A percentile compares a stretch with the other conserved stretches of the same genome.
Conservation (phyloP, 2,113 vertebrate genomes). For the Delphinapterus leucas region DNA sequence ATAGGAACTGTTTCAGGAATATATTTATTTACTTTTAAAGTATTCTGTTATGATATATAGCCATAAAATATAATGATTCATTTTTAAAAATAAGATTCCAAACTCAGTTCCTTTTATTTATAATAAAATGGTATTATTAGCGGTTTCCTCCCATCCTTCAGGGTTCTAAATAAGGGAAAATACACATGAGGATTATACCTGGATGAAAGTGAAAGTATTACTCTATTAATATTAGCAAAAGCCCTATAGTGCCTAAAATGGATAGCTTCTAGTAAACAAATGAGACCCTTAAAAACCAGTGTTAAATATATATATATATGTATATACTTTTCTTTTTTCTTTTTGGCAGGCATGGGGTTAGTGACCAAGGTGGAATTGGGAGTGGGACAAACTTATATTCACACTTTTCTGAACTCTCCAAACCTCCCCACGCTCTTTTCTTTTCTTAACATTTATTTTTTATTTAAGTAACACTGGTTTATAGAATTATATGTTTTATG, state of each 20-base stretch:
- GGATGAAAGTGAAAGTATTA: background rate
- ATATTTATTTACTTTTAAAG: background rate
- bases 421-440: background rate
- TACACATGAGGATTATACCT: background rate
- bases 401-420: background rate
- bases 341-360: background rate
- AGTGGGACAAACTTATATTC: background rate
- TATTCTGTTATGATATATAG: background rate
- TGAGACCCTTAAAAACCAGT: background rate
- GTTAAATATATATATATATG: background rate
- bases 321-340: too few species aligned
- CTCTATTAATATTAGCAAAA: background rate
- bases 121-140: background rate
- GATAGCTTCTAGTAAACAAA: background rate
- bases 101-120: background rate
- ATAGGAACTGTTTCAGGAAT: background rate
- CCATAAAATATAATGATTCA: background rate
- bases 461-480: background rate
- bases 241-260: background rate
- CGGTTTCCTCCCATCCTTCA: background rate
- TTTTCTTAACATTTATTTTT: background rate
- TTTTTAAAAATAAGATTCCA: background rate
- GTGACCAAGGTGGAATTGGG: background rate
- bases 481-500: background rate
- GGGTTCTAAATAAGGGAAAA: background rate